These are phyloP conservation scores for Ormia ochracea DNA, from an alignment of 2,888 invertebrate species.

Conservation along the genomic window DNA sequence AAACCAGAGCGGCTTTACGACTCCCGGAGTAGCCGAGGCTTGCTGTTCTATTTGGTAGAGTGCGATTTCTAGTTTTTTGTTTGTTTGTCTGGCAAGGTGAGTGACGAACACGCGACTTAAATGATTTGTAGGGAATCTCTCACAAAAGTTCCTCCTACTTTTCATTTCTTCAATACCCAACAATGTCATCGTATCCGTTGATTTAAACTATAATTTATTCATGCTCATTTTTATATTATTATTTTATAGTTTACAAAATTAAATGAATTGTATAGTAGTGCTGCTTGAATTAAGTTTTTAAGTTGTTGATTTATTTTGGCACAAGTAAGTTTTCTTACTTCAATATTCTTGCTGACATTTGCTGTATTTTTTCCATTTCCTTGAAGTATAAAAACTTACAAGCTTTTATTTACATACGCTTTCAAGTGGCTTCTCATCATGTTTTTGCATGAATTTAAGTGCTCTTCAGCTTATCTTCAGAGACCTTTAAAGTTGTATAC, in stretches of 20 bases:
- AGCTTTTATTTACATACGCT: slow-evolving; percentile 13
- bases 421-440: not conserved
- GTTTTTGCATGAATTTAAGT: not conserved
- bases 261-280: slow-evolving; percentile 15
- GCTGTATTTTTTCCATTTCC: not conserved
- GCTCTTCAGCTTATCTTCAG: not conserved
- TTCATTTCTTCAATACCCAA: no score
- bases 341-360: not conserved
- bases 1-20: no score
- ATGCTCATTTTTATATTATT: not conserved
- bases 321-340: not conserved
- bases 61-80: no score
- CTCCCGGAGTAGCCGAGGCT: no score
- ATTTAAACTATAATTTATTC: not conserved
- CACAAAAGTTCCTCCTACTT: not conserved
- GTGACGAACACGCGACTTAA: no score
- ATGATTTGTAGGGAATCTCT: no score
- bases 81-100: no score
- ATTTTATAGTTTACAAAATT: not conserved
- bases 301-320: not conserved
- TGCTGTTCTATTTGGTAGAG: no score
- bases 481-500: not conserved
- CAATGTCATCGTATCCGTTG: not conserved
- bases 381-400: not conserved
- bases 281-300: not conserved